Evolutionary conservation across 1,140 invertebrate genomes (phyloP), one percentile per base, ranked within the genome.

Genomic region (Drosophila azteca): DNA sequence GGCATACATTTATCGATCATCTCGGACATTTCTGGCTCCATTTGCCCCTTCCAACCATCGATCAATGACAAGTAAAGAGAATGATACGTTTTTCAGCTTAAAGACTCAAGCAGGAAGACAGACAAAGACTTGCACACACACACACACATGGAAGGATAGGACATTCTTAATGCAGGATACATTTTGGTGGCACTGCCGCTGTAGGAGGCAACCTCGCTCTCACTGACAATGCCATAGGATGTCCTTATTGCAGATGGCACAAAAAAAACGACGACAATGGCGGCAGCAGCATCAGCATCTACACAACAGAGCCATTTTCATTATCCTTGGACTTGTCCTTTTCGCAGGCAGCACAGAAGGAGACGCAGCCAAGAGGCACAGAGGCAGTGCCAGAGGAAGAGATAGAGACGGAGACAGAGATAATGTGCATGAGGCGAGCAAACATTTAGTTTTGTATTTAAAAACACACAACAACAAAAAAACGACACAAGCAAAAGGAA

Each of bases 391-490:
- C 68, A 52, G 58, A 29, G 70, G 49, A 53, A 62, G 26, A 74
- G 60, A 59, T 59, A 58, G 70, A 65, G 29, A 57, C 48, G 41
- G 44, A 61, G 60, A 54, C 59, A 64, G 60, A 59, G 63, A 64
- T 71, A 68, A 77, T 70, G 67, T 78, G 55, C 58, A 51, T 52
- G 29, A 41, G 29, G 49, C 57, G 48, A 26, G 43, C 58, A 68
- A 77, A 69, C 74, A 81, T 87, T 85, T 84, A 55, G 77, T 79
- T 77, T 73, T 80, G 81, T 77, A 85, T 77, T 84, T 74, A 80
- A 80, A 80, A 85, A 72, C 17, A 20, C 17, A 20, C 17, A 20
- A 20, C 0, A 20, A 20, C 0, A 24, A 50, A 39, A 50, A 31
- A 31, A 6, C 0, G 41, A 52, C 31, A 58, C 26, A 13, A 17